phyloP scores from a whole-genome alignment of 1,140 invertebrate genomes.

The Scylla paramamosain region DNA sequence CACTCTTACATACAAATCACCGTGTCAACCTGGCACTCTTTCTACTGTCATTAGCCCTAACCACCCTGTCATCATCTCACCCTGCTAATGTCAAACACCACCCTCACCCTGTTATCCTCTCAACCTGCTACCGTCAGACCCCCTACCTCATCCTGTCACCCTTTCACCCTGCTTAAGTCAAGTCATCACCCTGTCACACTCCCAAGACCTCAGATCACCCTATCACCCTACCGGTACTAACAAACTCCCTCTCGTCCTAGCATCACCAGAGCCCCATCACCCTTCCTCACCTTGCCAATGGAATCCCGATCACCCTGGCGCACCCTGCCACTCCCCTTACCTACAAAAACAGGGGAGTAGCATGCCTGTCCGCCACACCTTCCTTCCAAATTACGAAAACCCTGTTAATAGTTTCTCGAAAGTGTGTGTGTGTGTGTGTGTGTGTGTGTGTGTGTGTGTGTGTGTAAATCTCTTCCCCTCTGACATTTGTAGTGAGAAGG shows the following conservation, averaged over 20 bases:
- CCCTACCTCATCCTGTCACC: too few relatives aligned
- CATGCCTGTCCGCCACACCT: not conserved
- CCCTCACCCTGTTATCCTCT: not conserved
- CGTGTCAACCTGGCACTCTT: not conserved
- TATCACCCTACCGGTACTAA: not conserved
- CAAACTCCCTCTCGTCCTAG: not conserved
- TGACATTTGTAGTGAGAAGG: conserved; percentile 1
- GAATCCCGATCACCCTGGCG: not conserved
- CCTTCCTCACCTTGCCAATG: too few relatives aligned
- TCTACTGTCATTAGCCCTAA: not conserved
- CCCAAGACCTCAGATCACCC: not conserved
- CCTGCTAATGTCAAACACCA: not conserved
- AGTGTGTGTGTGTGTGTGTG: conserved; percentile 33
- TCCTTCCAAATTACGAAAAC: not conserved
- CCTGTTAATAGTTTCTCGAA: not conserved
- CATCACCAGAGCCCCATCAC: not conserved
- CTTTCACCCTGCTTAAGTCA: too few relatives aligned
- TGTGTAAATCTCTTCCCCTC: conserved; percentile 28
- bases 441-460: conserved; percentile 40
- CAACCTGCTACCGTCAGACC: not conserved
- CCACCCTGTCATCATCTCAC: not conserved
- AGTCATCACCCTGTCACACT: not conserved
- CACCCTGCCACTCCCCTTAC: not conserved
- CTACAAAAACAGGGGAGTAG: not conserved
- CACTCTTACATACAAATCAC: not conserved